Evolutionary conservation across 2,113 vertebrate species (phyloP).

Genomic region (Triplophysa rosa): DNA sequence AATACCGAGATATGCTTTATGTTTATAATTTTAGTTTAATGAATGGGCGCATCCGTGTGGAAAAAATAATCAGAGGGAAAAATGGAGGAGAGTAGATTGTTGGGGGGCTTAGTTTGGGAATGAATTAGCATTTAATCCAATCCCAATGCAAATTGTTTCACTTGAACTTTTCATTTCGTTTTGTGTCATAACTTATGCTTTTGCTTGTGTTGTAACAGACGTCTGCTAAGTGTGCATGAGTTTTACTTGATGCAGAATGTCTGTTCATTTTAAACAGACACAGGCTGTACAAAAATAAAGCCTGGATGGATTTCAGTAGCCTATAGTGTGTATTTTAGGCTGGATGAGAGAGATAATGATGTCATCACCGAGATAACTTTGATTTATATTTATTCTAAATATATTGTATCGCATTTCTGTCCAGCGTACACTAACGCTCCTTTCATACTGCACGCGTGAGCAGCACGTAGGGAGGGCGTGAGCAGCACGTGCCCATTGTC

Average conservation of each 20-base stretch:
- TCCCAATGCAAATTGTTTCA: conserved; percentile 79
- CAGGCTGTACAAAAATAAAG: background rate
- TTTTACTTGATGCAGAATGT: conserved; percentile 40
- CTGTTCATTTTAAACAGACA: background rate
- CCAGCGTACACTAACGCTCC: no score
- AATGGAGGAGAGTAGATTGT: conserved; percentile 75
- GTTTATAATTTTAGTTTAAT: conserved; percentile 84
- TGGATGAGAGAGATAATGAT: background rate
- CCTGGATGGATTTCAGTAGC: conserved; percentile 55
- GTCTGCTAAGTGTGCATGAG: conserved; percentile 56
- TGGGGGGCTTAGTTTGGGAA: conserved; percentile 72
- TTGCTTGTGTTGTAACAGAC: conserved; percentile 45
- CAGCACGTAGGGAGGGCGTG: no score
- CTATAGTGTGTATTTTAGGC: conserved; percentile 47
- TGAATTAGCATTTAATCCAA: conserved; percentile 78
- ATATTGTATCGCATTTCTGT: no score
- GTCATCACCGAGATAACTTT: background rate
- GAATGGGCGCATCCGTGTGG: conserved; percentile 81
- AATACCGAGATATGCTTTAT: conserved; percentile 83
- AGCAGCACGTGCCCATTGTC: no score
- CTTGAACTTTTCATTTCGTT: conserved; percentile 78
- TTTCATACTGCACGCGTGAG: no score
- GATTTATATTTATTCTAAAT: background rate
- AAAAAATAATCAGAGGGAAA: conserved; percentile 77
- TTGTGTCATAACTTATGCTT: conserved; percentile 74